Evolutionary conservation across 37 sponge, comb jelly and placozoan species (phyloP), one percentile per base, ranked within the genome.

Genomic region (Cladorhizidae sp.): DNA sequence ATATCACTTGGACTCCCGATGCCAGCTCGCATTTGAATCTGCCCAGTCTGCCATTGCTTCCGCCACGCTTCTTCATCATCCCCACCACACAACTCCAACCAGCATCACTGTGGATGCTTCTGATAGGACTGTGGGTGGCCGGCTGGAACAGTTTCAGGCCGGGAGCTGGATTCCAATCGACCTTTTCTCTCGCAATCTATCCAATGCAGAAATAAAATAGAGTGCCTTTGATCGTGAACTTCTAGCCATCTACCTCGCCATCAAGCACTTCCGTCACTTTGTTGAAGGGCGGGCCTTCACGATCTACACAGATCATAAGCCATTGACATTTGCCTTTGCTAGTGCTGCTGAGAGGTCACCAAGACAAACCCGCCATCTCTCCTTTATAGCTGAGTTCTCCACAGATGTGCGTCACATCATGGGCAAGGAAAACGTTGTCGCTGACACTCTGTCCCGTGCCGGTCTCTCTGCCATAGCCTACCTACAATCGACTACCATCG

Each of bases 361-460:
- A 62, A 25, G 64, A 14, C 64, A 62, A 62, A 62, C 64, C 14
- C 64, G 64, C 64, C 64, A 62, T 62, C 64, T 62, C 31, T 31
- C 64, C 14, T 62, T 62, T 14, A 62, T 62, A 25, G 7, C 64
- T 29, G 31, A 62, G 31, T 62, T 62, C 31, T 62, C 14, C 31
- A 62, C 64, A 14, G 64, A 11, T 62, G 31, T 11, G 3, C 64
- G 11, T 31, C 64, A 62, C 64, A 62, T 62, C 64, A 29, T 7
- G 7, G 64, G 64, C 31, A 14, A 62, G 14, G 31, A 5, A 62
- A 62, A 62, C 31, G 14, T 62, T 62, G 64, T 62, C 64, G 14
- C 64, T 62, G 64, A 62, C 31, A 62, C 64, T 7, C 14, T 62
- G 14, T 62, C 64, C 26, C 64, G 5, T 45, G 49, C 49, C 9